Percentiles rank a stretch among this genome's conserved stretches.
Conservation (phyloP, 2,113 vertebrate genomes). For the Aptenodytes patagonicus region DNA sequence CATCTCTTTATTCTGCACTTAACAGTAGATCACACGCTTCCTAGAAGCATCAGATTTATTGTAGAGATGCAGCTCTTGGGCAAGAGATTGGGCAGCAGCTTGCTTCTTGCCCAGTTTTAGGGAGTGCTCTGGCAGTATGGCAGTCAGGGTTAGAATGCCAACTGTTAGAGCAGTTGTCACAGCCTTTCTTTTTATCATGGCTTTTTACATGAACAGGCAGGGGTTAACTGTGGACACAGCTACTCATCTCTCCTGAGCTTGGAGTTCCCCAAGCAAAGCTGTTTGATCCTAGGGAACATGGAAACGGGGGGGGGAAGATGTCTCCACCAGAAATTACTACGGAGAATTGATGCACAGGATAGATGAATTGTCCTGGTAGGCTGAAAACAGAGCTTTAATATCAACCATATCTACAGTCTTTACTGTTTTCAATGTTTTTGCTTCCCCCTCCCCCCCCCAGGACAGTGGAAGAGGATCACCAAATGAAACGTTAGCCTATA, state of each 20-base stretch:
- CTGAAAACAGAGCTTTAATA: not conserved
- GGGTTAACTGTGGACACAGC: not conserved
- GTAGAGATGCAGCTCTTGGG: not conserved
- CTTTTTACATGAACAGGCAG: not conserved
- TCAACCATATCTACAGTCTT: not conserved
- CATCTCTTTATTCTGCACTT: not conserved
- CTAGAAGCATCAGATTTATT: not conserved
- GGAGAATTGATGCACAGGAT: fast-evolving
- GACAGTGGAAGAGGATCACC: not conserved
- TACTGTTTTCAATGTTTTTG: not conserved
- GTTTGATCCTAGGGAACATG: not conserved
- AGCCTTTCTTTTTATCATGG: not conserved
- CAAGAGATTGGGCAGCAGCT: not conserved
- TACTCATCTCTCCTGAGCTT: not conserved
- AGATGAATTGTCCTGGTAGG: not conserved
- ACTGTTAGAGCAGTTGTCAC: not conserved
- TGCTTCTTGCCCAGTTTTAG: not conserved
- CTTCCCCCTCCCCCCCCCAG: fast-evolving
- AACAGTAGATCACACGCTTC: fast-evolving
- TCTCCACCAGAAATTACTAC: not conserved
- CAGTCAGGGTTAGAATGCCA: not conserved
- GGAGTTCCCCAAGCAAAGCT: not conserved
- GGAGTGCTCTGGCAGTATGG: not conserved
- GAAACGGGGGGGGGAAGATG: not conserved
- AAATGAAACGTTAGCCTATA: not conserved